phyloP scores from a whole-genome alignment of 2,888 invertebrate genomes.

The Pristionchus arcanus region DNA sequence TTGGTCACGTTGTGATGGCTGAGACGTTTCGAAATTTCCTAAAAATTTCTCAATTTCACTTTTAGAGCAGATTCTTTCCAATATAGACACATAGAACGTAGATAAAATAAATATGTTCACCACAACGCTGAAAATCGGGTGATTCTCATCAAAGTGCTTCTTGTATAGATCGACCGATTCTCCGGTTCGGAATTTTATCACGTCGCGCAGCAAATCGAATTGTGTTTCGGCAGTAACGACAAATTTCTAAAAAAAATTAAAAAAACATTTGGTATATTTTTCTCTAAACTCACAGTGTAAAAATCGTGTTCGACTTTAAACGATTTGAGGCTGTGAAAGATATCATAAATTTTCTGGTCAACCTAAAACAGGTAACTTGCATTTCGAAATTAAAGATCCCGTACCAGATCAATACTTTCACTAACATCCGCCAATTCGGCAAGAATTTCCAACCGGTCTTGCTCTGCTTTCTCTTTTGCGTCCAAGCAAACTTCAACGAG shows the following conservation, averaged over 20 bases:
- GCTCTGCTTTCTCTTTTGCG: no score
- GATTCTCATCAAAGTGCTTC: background rate
- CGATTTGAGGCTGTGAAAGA: background rate
- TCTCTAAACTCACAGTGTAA: background rate
- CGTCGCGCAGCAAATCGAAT: background rate
- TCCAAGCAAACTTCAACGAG: no score
- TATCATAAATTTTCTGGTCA: background rate
- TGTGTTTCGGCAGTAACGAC: background rate
- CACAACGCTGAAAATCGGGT: background rate
- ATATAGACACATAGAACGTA: no score
- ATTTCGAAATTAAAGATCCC: background rate
- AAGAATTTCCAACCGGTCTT: background rate
- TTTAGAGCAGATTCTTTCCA: no score
- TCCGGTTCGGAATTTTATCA: background rate
- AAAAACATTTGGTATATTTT: background rate
- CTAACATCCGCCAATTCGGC: background rate
- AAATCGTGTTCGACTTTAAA: background rate
- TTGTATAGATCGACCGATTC: background rate
- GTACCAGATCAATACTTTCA: background rate
- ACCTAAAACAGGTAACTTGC: background rate
- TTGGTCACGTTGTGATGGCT: background rate
- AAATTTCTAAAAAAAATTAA: background rate
- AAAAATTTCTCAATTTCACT: background rate
- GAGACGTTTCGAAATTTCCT: constrained; percentile 16
- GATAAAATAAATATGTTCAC: background rate